Percentiles rank a stretch among this genome's conserved stretches.
Conservation (phyloP, 1,140 invertebrate genomes). For the Alviniconcha marisindica region DNA sequence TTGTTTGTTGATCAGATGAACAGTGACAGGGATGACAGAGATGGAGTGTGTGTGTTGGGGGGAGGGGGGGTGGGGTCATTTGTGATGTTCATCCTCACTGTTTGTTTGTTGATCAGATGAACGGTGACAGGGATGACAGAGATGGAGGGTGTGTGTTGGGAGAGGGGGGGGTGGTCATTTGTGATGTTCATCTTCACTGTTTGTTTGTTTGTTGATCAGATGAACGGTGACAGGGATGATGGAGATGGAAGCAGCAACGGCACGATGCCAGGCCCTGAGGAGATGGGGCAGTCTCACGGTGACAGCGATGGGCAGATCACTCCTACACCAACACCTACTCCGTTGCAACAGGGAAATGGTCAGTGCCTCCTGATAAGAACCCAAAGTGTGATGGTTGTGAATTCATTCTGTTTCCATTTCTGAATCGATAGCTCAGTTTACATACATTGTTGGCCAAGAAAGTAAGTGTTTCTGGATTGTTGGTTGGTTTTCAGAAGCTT, state of each 20-base stretch:
- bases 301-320: slow-evolving; percentile 39
- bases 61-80: too few species aligned
- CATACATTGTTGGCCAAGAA: too few species aligned
- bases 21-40: slow-evolving; percentile 69
- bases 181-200: too few species aligned
- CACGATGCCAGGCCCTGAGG: slow-evolving; percentile 79
- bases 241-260: slow-evolving; percentile 75
- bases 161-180: too few species aligned
- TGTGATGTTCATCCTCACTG: too few species aligned
- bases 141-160: slow-evolving; percentile 78
- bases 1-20: slow-evolving; percentile 43
- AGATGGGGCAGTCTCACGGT: slow-evolving; percentile 49
- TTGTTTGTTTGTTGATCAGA: slow-evolving; percentile 28
- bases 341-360: slow-evolving; percentile 12
- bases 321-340: slow-evolving; percentile 20
- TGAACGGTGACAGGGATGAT: slow-evolving; percentile 65
- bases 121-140: slow-evolving; percentile 67
- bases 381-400: too few species aligned
- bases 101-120: slow-evolving; percentile 48
- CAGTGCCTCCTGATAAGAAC: too few species aligned
- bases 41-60: too few species aligned
- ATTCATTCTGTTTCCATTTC: too few species aligned
- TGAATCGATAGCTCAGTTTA: too few species aligned
- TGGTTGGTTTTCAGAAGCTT: slow-evolving; percentile 80
- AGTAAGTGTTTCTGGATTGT: too few species aligned